phyloP scores from a whole-genome alignment of 1,140 invertebrate genomes.

The Theocolax elegans region DNA sequence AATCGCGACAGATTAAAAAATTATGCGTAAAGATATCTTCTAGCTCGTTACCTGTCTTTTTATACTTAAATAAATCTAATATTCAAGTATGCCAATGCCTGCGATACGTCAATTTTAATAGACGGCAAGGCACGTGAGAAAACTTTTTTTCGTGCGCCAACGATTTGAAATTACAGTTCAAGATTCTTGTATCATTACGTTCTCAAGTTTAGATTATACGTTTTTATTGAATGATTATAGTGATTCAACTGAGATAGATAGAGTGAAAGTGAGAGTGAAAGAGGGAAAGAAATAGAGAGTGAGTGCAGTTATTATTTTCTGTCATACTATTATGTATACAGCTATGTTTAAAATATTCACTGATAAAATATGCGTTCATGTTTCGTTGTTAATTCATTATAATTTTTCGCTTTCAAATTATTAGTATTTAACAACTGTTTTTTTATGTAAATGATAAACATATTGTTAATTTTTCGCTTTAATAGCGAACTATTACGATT shows the following conservation, averaged over 20 bases:
- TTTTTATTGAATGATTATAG: background rate
- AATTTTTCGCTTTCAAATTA: conserved; percentile 27
- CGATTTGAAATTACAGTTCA: background rate
- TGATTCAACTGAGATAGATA: background rate
- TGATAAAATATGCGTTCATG: conserved; percentile 16
- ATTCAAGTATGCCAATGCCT: conserved; percentile 30
- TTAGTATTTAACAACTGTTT: conserved; percentile 23
- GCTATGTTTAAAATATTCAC: conserved; percentile 24
- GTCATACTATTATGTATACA: conserved; percentile 36
- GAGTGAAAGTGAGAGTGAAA: too few relatives aligned
- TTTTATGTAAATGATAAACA: conserved; percentile 15
- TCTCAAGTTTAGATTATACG: background rate
- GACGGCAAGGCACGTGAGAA: background rate
- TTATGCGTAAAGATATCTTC: conserved; percentile 14
- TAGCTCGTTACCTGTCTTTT: conserved; percentile 34
- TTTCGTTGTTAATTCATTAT: conserved; percentile 31
- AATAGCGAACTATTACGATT: conserved; percentile 21
- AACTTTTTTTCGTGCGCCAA: background rate
- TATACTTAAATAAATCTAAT: conserved; percentile 26
- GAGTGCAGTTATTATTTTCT: background rate
- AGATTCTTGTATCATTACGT: conserved; percentile 1
- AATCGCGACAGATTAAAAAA: conserved; percentile 8
- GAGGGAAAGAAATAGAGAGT: background rate
- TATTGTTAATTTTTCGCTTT: conserved; percentile 28
- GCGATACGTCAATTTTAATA: background rate